Evolutionary conservation across 2,797 vertebrate genomes (phyloP).

Genomic region (Xiphophorus birchmanni): DNA sequence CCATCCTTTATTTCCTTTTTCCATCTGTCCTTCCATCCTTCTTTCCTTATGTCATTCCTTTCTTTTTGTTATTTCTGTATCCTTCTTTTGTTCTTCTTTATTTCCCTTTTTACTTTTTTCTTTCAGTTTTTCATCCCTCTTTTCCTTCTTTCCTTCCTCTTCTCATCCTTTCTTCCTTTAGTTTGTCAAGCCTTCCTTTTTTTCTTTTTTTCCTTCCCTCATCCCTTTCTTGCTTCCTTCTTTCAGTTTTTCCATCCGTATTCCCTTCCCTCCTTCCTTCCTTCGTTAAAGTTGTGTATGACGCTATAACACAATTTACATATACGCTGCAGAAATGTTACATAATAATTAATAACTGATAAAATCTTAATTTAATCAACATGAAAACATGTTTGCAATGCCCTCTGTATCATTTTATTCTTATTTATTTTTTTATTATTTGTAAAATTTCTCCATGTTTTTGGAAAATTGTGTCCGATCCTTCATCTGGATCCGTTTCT

Average conservation of each 20-base stretch:
- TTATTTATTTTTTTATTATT: neutral
- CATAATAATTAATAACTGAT: neutral
- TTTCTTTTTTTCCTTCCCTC: too few relatives aligned
- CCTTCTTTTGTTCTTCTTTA: too few relatives aligned
- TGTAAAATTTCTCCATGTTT: neutral
- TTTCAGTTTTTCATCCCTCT: too few relatives aligned
- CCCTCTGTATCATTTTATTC: neutral
- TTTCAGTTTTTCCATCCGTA: too few relatives aligned
- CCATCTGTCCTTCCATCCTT: neutral
- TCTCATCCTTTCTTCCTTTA: too few relatives aligned
- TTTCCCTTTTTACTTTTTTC: too few relatives aligned
- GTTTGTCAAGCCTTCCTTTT: too few relatives aligned
- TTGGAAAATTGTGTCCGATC: conserved; percentile 9
- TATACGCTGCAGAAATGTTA: neutral
- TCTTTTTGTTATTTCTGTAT: too few relatives aligned
- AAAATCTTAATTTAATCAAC: neutral
- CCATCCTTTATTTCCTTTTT: neutral
- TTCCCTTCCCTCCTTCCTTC: neutral
- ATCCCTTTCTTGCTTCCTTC: neutral
- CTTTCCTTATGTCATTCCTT: neutral
- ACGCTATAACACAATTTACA: neutral
- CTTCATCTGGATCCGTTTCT: conserved; percentile 9
- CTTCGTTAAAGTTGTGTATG: neutral
- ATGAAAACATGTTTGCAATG: neutral
- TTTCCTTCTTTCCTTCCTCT: too few relatives aligned